These are phyloP conservation scores for Pogonocichla stellata DNA, from an alignment of 2,113 vertebrate species.

Conservation along the genomic window DNA sequence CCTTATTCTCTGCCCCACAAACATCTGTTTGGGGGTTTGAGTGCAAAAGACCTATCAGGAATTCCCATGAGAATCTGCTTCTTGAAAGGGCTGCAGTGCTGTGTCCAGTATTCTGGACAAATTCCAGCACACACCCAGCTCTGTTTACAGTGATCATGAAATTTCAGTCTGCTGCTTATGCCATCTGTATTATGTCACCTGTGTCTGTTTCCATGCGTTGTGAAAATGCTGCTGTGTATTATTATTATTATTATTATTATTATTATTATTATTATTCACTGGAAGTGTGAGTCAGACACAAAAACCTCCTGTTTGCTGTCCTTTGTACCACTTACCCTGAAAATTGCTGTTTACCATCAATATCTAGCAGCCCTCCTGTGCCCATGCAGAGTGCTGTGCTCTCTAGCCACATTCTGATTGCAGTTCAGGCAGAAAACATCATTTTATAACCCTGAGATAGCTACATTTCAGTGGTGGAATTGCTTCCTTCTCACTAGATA, in stretches of 20 bases:
- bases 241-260: too few relatives aligned
- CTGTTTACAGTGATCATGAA: background rate
- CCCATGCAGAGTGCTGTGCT: rapidly evolving
- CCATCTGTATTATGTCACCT: background rate
- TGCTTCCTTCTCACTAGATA: background rate
- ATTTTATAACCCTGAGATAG: background rate
- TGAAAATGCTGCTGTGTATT: background rate
- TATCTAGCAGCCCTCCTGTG: background rate
- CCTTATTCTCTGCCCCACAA: background rate
- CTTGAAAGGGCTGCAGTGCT: background rate
- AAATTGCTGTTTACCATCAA: background rate
- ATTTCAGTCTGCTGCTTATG: background rate
- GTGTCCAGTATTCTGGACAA: background rate
- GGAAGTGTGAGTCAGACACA: background rate
- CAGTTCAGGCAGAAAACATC: background rate
- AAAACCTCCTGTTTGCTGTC: background rate
- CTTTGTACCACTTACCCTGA: background rate
- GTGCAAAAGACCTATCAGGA: background rate
- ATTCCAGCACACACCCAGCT: rapidly evolving
- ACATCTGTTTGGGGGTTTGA: rapidly evolving
- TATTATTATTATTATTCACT: background rate
- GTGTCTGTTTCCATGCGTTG: background rate
- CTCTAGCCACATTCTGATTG: background rate
- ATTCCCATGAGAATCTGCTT: background rate
- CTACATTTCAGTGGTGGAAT: background rate